phyloP scores from a whole-genome alignment of 1,140 invertebrate species.

The Bombus confusus region DNA sequence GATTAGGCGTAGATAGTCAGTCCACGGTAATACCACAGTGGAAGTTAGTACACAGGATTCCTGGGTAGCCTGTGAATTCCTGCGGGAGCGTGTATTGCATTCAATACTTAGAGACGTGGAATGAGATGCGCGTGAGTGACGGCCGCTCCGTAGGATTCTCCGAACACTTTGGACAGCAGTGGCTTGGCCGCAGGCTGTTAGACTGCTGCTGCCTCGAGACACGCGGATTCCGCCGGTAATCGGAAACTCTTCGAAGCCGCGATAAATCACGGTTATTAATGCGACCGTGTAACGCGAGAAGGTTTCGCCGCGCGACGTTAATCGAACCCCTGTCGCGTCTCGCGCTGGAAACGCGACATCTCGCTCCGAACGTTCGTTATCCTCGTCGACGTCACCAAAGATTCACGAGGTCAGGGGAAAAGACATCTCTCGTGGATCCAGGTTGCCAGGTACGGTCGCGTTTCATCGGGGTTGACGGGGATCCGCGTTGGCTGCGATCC shows the following conservation, averaged over 20 bases:
- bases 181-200: too few relatives aligned
- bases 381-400: background rate
- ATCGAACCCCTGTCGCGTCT: background rate
- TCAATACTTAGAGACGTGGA: background rate
- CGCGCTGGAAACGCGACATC: too few relatives aligned
- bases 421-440: background rate
- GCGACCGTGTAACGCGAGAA: slow-evolving; percentile 1
- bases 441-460: background rate
- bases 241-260: background rate
- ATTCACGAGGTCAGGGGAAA: slow-evolving; percentile 4
- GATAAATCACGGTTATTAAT: slow-evolving; percentile 25
- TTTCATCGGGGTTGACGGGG: slow-evolving; percentile 22
- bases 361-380: background rate
- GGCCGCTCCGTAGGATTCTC: slow-evolving; percentile 3
- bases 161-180: slow-evolving; percentile 29
- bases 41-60: slow-evolving; percentile 5
- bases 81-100: slow-evolving; percentile 22
- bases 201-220: too few relatives aligned
- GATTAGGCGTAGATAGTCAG: slow-evolving; percentile 3
- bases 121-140: slow-evolving; percentile 4
- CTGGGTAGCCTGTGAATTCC: background rate
- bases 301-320: background rate
- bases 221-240: too few relatives aligned
- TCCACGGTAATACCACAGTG: background rate
- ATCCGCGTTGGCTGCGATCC: slow-evolving; percentile 13